Evolutionary conservation across 2,113 vertebrate genomes (phyloP), one percentile per base, ranked within the genome.

Genomic region (Atlantisia rogersi): DNA sequence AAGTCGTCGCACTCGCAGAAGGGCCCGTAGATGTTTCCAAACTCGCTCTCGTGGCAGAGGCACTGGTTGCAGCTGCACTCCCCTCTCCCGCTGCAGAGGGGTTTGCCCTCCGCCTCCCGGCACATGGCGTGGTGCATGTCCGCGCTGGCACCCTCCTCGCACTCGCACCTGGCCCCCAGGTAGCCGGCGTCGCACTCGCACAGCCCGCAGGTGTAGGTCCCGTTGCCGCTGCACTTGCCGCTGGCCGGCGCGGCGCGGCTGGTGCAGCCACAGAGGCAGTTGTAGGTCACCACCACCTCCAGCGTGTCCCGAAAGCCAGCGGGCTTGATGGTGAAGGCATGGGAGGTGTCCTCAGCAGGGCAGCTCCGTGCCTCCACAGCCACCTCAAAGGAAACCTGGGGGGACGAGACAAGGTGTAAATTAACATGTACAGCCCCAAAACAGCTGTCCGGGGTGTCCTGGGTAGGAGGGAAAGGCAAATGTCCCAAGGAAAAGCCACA

Each of bases 1-100:
- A 99, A 99, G 98, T 99, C 99, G 12, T 99, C 99, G 0, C 99
- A 99, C 96, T 99, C 98, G 52, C 99, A 99, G 99, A 98, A 99
- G 83, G 98, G 96, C 24, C 99, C 99, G 4, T 99, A 99, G 97
- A 99, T 99, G 98, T 99, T 99, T 21, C 99, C 99, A 0, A 99
- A 99, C 97, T 99, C 99, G 0, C 99, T 99, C 96, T 99, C 98
- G 4, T 98, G 99, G 98, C 99, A 99, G 78, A 99, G 97, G 56
- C 99, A 99, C 97, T 99, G 99, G 98, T 98, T 99, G 96, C 99
- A 99, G 98, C 98, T 99, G 98, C 99, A 99, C 76, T 99, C 98
- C 2, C 99, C 99, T 0, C 99, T 98, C 12, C 99, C 99, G 4
- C 99, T 99, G 98, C 99, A 99, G 60, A 99, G 83, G 35, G 99